A percentile compares a stretch with the other conserved stretches of the same genome.
These are phyloP conservation scores for Agrotis segetum DNA, from an alignment of 2,888 invertebrate species.

Conservation along the genomic window DNA sequence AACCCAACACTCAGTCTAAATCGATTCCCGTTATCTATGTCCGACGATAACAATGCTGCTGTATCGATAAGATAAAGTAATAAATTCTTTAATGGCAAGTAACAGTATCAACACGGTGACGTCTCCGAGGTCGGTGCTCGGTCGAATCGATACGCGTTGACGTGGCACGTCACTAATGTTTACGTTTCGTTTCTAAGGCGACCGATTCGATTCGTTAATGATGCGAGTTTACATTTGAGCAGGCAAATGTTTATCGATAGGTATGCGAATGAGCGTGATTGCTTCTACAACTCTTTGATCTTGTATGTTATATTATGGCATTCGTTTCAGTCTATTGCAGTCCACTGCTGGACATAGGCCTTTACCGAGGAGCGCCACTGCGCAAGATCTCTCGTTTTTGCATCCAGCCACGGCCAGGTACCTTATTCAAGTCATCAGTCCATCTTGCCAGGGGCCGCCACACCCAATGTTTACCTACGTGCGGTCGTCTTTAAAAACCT, in stretches of 20 bases:
- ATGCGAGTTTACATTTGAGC: slow-evolving; percentile 56
- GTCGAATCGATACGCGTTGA: slow-evolving; percentile 78
- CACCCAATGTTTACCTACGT: too few relatives aligned
- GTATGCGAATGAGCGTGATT: slow-evolving; percentile 1
- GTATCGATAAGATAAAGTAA: slow-evolving; percentile 57
- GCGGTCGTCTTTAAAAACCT: too few relatives aligned
- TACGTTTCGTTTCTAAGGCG: slow-evolving; percentile 84
- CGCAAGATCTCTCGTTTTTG: too few relatives aligned
- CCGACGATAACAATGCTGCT: slow-evolving; percentile 37
- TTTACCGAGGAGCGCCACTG: too few relatives aligned
- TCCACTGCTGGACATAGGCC: too few relatives aligned
- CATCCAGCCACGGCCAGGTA: too few relatives aligned
- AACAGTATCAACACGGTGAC: slow-evolving; percentile 70
- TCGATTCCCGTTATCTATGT: slow-evolving; percentile 29
- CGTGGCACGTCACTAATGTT: slow-evolving; percentile 81
- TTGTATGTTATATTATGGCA: background rate
- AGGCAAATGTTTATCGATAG: slow-evolving; percentile 33
- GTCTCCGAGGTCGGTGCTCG: slow-evolving; percentile 76
- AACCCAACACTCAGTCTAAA: slow-evolving; percentile 21
- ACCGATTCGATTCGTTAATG: slow-evolving; percentile 80
- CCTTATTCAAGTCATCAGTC: too few relatives aligned
- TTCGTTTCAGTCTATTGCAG: too few relatives aligned
- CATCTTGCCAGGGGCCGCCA: too few relatives aligned
- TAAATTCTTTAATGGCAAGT: slow-evolving; percentile 51
- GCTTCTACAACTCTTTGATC: slow-evolving; percentile 6